Evolutionary conservation across 2,888 invertebrate genomes (phyloP).

Genomic region (Pteria penguin): DNA sequence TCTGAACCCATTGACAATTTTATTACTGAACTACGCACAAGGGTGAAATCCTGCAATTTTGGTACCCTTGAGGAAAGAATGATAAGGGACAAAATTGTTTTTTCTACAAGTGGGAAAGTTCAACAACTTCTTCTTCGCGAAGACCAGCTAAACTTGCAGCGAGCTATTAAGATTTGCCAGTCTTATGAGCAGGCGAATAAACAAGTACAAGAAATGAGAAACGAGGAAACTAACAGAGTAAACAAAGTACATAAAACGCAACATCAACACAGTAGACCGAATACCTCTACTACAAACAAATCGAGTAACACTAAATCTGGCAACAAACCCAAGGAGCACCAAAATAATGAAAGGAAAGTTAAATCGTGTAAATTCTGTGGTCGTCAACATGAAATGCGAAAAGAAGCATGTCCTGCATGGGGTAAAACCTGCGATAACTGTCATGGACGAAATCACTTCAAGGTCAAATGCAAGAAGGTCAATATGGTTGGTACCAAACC

Average conservation of each 20-base stretch:
- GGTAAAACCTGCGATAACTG: conserved; percentile 46
- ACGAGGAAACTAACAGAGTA: not conserved
- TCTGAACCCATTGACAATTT: conserved; percentile 28
- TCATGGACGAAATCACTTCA: conserved; percentile 47
- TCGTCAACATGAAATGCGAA: conserved; percentile 39
- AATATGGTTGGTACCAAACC: not conserved
- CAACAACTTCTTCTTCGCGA: conserved; percentile 26
- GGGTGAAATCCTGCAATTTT: conserved; percentile 22
- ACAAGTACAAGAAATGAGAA: conserved; percentile 15
- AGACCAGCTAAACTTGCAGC: conserved; percentile 15
- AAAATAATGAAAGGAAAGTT: not conserved
- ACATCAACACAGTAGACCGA: not conserved
- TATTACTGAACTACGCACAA: conserved; percentile 20
- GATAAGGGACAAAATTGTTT: conserved; percentile 27
- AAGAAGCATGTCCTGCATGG: conserved; percentile 50
- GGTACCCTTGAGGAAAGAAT: conserved; percentile 14
- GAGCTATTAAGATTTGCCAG: conserved; percentile 27
- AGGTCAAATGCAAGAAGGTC: conserved; percentile 33
- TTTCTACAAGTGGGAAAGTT: conserved; percentile 9
- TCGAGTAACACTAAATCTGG: too few relatives aligned
- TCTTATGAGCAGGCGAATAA: conserved; percentile 19
- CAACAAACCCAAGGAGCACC: not conserved
- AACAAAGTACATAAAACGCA: not conserved
- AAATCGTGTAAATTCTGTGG: conserved; percentile 49
- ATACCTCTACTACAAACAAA: too few relatives aligned